A percentile compares a stretch with the other conserved stretches of the same genome.
Conservation (phyloP, 2,797 vertebrate species). For the Bufotes viridis region DNA sequence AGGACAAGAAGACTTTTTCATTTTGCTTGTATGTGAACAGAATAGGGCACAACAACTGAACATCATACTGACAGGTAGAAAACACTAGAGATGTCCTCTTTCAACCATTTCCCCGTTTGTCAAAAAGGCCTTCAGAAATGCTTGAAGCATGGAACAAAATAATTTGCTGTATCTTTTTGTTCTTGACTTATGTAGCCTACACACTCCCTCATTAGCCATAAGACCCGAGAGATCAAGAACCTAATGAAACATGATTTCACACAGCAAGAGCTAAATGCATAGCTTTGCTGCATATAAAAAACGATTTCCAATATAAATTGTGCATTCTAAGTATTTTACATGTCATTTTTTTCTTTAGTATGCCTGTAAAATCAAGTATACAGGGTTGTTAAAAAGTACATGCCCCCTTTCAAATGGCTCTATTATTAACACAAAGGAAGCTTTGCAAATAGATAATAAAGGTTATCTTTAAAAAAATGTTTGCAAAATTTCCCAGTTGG, state of each 20-base stretch:
- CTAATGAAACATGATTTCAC: slow-evolving; percentile 62
- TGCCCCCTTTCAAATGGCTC: not conserved
- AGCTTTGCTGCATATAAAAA: slow-evolving; percentile 46
- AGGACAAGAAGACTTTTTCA: not conserved
- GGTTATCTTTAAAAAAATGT: too few relatives aligned
- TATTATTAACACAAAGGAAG: not conserved
- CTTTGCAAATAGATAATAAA: not conserved
- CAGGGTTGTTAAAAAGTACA: not conserved
- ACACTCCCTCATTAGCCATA: slow-evolving; percentile 59
- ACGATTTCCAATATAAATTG: slow-evolving; percentile 42
- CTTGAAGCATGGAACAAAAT: slow-evolving; percentile 40
- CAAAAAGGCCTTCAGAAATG: not conserved
- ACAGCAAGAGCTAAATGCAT: slow-evolving; percentile 56
- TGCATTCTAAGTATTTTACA: slow-evolving; percentile 31
- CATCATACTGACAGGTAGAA: not conserved
- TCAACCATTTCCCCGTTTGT: not conserved
- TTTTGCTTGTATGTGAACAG: not conserved
- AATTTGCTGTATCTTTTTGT: slow-evolving; percentile 56
- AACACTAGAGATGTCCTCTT: not conserved
- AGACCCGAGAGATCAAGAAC: slow-evolving; percentile 58
- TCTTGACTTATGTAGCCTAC: slow-evolving; percentile 57
- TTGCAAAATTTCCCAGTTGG: not conserved
- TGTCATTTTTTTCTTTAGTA: slow-evolving; percentile 7
- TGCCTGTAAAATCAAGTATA: slow-evolving; percentile 1
- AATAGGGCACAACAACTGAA: not conserved